Conservation (phyloP, 2,113 vertebrate species). For the Egretta garzetta region DNA sequence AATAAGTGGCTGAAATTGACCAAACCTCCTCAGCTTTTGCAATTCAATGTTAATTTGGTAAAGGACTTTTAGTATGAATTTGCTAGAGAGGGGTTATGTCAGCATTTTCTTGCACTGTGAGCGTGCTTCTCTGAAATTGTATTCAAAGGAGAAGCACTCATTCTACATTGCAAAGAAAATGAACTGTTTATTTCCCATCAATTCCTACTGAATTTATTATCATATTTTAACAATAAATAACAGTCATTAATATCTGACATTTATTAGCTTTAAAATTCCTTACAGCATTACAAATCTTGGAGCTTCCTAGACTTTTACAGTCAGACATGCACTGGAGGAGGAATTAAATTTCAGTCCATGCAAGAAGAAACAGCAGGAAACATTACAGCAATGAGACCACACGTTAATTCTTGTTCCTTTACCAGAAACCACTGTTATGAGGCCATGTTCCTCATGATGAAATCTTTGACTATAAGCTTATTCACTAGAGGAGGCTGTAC, state of each 20-base stretch:
- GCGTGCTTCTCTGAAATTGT: not conserved
- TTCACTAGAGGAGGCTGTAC: not conserved
- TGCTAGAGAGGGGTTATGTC: not conserved
- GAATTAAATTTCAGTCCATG: not conserved
- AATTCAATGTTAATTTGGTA: conserved; percentile 24
- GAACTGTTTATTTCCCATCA: not conserved
- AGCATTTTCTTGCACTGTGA: not conserved
- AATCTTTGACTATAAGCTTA: not conserved
- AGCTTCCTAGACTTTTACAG: not conserved
- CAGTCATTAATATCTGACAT: not conserved
- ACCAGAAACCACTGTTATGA: not conserved
- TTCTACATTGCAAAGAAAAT: not conserved
- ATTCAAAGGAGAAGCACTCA: not conserved
- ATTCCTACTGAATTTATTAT: not conserved
- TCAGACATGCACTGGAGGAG: not conserved
- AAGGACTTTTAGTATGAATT: not conserved
- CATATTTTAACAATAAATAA: not conserved
- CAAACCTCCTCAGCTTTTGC: not conserved
- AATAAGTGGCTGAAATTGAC: conserved; percentile 26
- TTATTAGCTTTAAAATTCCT: not conserved
- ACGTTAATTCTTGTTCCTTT: not conserved
- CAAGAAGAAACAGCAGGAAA: not conserved
- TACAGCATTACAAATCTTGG: not conserved
- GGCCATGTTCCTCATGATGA: fast-evolving
- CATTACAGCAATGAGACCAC: not conserved